Percentiles rank a stretch among this genome's conserved stretches.
Evolutionary conservation across 2,888 invertebrate species (phyloP).

Genomic region (Sinohyriopsis cumingii): DNA sequence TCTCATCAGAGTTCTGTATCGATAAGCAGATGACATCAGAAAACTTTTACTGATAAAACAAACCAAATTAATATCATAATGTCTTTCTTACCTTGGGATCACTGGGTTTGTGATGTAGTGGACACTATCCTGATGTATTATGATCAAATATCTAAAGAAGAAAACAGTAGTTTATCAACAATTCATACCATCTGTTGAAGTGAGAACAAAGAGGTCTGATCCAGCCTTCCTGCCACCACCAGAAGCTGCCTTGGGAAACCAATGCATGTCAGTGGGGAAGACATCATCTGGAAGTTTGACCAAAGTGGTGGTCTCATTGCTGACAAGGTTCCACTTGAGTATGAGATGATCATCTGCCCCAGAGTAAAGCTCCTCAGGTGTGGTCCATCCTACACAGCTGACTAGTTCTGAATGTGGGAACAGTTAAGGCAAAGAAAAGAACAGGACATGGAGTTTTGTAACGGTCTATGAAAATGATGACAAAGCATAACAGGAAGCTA

Average conservation of each 20-base stretch:
- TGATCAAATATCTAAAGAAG: no score
- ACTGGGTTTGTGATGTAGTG: no score
- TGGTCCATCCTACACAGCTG: constrained; percentile 94
- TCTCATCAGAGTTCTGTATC: no score
- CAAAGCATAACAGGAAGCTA: not conserved
- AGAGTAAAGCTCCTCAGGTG: constrained; percentile 93
- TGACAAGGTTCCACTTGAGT: constrained; percentile 89
- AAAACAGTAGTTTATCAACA: not conserved
- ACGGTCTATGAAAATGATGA: not conserved
- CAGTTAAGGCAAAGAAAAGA: constrained; percentile 48
- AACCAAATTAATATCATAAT: no score
- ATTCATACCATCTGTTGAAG: constrained; percentile 88
- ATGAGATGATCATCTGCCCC: constrained; percentile 95
- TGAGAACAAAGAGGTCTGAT: constrained; percentile 87
- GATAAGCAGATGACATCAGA: no score
- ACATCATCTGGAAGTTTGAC: constrained; percentile 87
- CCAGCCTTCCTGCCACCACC: constrained; percentile 71
- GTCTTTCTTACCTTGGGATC: no score
- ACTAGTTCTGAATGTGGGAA: constrained; percentile 79
- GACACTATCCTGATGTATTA: no score
- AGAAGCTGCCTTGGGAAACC: constrained; percentile 80
- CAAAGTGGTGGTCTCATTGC: constrained; percentile 82
- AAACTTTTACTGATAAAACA: no score
- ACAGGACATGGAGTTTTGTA: not conserved
- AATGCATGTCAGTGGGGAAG: constrained; percentile 91